Base-by-base conservation (phyloP, 2,113 vertebrate genomes). In the Danionella cerebrum region DNA sequence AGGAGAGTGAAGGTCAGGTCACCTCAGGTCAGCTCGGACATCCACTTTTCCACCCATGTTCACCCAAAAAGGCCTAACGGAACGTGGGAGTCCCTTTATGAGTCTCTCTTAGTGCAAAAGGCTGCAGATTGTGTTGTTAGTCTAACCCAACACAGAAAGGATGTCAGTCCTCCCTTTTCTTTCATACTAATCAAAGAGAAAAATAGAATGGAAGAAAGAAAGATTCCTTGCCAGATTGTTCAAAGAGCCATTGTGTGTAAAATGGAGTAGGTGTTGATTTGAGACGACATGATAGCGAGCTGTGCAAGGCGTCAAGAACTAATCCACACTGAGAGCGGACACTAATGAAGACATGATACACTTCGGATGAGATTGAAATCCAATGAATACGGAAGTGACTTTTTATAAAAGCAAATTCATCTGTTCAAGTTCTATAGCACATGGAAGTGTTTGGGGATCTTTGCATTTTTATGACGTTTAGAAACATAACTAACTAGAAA, bases 1-100 rank as follows among this genome's bases (percentile, higher is more conserved):
- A 76, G 76, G 70, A 65, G 74, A 78, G 82, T 88, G 83, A 86
- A 89, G 85, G 86, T 84, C 83, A 65, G 79, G 84, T 76, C 78
- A 77, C 50, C 68, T 60, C 62, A 75, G 86, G 86, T 85, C 82
- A 79, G 44, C 68, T 71, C 76, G 78, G 77, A 86, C 85, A 87
- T 81, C 69, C 24, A 21, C 82, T 82, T 85, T 77, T 64, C 44
- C 44, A 64, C 60, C 60, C 60, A 10, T 42, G 55, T 60, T 73
- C 62, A 62, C 71, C 14, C 21, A 59, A 65, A 60, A 65, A 57
- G 39, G 33, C 45, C 69, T 63, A 44, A 48, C 62, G 18, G 54
- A 21, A 54, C 33, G 67, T 50, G 63, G 67, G 67, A 71, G 45
- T 55, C 29, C 54, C 44, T 64, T 72, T 71, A 33, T 47, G 51